Evolutionary conservation across 2,113 vertebrate species (phyloP).

Genomic region (Tretioscincus oriximinensis): DNA sequence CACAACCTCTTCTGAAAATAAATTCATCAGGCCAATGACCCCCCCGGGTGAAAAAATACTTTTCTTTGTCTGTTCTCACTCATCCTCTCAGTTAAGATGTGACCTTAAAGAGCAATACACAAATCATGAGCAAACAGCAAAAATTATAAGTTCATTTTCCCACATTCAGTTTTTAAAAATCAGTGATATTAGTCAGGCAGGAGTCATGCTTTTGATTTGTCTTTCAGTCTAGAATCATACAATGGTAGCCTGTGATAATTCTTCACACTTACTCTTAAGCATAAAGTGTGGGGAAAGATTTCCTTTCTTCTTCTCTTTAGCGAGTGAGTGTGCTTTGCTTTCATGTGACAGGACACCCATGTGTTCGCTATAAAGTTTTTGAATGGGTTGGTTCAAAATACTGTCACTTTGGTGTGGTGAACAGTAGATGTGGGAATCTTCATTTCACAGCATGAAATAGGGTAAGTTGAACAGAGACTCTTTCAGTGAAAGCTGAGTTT

Average conservation of each 20-base stretch:
- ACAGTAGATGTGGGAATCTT: neutral
- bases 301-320: neutral
- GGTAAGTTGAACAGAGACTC: neutral
- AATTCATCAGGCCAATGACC: too few relatives aligned
- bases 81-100: slow-evolving; percentile 30
- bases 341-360: neutral
- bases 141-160: neutral
- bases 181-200: neutral
- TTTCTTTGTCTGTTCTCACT: too few relatives aligned
- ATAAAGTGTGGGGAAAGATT: neutral
- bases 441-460: neutral
- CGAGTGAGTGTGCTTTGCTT: neutral
- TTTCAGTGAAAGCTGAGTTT: neutral
- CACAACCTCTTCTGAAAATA: too few relatives aligned
- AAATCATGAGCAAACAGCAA: neutral
- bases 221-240: neutral
- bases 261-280: neutral
- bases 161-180: neutral
- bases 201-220: neutral
- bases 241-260: neutral
- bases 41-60: too few relatives aligned
- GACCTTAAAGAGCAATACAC: slow-evolving; percentile 16
- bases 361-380: neutral
- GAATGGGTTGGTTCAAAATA: neutral
- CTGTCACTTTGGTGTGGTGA: neutral